Conservation (phyloP, 2,888 invertebrate genomes). For the Muschampia staudingeri region DNA sequence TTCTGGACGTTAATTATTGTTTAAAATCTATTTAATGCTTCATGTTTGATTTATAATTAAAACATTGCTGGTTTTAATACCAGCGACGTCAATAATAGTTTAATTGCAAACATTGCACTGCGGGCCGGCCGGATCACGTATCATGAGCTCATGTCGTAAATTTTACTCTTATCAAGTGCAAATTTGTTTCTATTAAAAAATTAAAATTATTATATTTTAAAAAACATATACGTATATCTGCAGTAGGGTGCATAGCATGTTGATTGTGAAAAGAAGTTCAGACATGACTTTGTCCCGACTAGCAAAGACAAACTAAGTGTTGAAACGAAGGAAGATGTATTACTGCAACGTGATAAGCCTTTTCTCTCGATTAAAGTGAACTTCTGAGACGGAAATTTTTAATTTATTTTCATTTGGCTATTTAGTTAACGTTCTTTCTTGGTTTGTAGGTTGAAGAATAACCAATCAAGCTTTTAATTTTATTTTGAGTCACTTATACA, state of each 20-base stretch:
- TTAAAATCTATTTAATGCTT: not conserved
- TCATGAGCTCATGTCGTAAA: too few species aligned
- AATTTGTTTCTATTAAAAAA: not conserved
- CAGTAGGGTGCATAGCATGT: not conserved
- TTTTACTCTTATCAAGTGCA: too few species aligned
- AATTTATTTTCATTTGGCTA: constrained; percentile 13
- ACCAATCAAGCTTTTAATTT: too few species aligned
- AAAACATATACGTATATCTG: not conserved
- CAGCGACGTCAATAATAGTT: too few species aligned
- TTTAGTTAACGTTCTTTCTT: not conserved
- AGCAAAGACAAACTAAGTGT: constrained; percentile 2
- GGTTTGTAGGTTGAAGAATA: not conserved
- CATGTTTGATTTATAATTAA: too few species aligned
- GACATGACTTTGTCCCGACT: not conserved
- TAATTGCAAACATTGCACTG: too few species aligned
- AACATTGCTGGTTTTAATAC: too few species aligned
- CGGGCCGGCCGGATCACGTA: too few species aligned
- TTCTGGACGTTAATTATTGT: not conserved
- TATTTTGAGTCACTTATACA: too few species aligned
- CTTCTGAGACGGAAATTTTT: constrained; percentile 1
- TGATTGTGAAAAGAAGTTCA: not conserved
- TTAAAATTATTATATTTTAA: not conserved
- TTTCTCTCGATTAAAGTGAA: constrained; percentile 16
- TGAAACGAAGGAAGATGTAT: constrained; percentile 23
- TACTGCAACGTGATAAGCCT: constrained; percentile 13